A percentile compares a stretch with the other conserved stretches of the same genome.
Evolutionary conservation across 37 sponge, comb jelly and placozoan species (phyloP).

Genomic region (Chondrosia reniformis): DNA sequence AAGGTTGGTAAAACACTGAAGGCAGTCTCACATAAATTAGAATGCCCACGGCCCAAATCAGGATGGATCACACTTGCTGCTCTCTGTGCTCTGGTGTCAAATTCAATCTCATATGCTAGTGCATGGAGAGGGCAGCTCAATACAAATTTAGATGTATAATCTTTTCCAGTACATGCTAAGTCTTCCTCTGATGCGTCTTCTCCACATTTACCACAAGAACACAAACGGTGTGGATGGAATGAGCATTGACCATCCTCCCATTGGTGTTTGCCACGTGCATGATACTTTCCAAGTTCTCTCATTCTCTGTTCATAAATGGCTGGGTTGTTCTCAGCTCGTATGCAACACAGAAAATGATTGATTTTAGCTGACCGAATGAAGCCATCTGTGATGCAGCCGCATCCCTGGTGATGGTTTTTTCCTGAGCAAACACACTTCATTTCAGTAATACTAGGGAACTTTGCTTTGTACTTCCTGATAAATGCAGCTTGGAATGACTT

Average conservation of each 20-base stretch:
- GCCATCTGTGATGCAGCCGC: conserved; percentile 31
- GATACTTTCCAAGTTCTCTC: conserved; percentile 20
- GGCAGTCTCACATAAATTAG: background rate
- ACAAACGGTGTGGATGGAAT: conserved; percentile 17
- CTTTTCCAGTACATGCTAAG: background rate
- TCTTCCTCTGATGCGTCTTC: background rate
- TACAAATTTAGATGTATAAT: background rate
- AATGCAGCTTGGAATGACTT: background rate
- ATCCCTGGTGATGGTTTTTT: conserved; percentile 9
- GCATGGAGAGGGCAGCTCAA: background rate
- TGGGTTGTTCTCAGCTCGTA: background rate
- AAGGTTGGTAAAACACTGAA: background rate
- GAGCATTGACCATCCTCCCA: conserved; percentile 38
- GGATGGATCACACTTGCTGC: background rate
- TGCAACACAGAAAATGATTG: conserved; percentile 11
- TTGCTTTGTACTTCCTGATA: background rate
- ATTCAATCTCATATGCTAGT: background rate
- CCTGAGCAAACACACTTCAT: conserved; percentile 17
- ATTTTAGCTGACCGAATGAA: conserved; percentile 11
- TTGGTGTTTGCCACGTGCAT: conserved; percentile 26
- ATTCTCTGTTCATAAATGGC: conserved; percentile 11
- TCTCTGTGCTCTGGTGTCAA: background rate
- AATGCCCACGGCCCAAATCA: background rate
- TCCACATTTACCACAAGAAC: conserved; percentile 29
- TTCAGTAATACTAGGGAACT: conserved; percentile 4